phyloP scores from a whole-genome alignment of 2,888 invertebrate genomes.

The Plutella xylostella region DNA sequence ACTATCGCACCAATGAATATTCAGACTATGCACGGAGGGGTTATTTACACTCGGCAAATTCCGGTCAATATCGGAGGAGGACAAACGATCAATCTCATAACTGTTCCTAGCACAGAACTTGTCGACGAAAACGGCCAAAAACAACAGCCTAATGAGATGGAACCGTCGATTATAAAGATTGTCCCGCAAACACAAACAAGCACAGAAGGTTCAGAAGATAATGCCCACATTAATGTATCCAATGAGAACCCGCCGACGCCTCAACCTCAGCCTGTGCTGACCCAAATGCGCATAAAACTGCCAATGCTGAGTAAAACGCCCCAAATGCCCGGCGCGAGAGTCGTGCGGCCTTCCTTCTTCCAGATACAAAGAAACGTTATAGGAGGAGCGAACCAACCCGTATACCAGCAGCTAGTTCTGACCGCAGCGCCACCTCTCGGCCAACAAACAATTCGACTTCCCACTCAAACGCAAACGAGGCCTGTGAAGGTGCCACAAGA shows the following conservation, averaged over 20 bases:
- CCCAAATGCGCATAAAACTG: conserved; percentile 65
- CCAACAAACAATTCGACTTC: conserved; percentile 52
- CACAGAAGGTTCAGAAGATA: conserved; percentile 37
- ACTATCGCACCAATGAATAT: conserved; percentile 67
- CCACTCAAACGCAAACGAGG: conserved; percentile 32
- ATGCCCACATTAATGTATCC: conserved; percentile 28
- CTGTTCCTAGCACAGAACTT: conserved; percentile 59
- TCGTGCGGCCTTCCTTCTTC: conserved; percentile 65
- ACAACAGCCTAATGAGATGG: conserved; percentile 46
- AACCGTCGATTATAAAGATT: conserved; percentile 58
- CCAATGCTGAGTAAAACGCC: conserved; percentile 66
- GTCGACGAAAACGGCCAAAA: conserved; percentile 51
- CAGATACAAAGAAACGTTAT: conserved; percentile 74
- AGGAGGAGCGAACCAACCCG: conserved; percentile 64
- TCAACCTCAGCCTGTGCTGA: conserved; percentile 52
- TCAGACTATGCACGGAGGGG: conserved; percentile 74
- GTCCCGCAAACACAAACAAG: conserved; percentile 48
- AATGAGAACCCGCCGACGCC: conserved; percentile 37
- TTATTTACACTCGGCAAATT: conserved; percentile 79
- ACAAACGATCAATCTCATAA: conserved; percentile 71
- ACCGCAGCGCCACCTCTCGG: conserved; percentile 59
- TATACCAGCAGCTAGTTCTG: conserved; percentile 61
- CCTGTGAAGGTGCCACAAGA: conserved; percentile 39
- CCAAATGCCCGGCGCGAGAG: conserved; percentile 67
- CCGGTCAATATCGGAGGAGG: conserved; percentile 71